Conservation (phyloP, 2,113 vertebrate species). For the Eupsittula cactorum region DNA sequence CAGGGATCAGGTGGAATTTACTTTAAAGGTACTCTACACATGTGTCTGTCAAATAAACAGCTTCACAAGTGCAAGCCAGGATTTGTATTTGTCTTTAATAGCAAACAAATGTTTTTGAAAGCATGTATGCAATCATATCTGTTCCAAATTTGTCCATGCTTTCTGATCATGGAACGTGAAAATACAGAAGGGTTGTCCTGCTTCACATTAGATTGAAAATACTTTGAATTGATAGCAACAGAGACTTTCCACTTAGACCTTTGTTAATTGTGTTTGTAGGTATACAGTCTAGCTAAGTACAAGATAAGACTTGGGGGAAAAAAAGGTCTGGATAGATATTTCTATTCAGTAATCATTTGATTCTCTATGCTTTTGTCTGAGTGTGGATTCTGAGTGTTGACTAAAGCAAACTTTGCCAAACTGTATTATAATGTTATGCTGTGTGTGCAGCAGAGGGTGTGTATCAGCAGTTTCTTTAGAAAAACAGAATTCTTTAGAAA, state of each 20-base stretch:
- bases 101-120: background rate
- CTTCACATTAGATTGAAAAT: background rate
- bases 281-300: accelerated
- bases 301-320: no score
- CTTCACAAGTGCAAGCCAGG: background rate
- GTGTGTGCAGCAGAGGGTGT: background rate
- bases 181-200: background rate
- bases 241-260: background rate
- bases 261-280: background rate
- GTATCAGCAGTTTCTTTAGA: background rate
- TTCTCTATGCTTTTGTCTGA: background rate
- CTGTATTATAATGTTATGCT: background rate
- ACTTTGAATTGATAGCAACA: background rate
- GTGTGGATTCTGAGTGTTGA: background rate
- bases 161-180: background rate
- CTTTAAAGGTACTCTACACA: background rate
- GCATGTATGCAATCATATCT: accelerated
- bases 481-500: background rate
- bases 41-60: background rate
- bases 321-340: background rate
- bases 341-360: background rate
- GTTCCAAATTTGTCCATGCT: accelerated
- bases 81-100: background rate
- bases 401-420: background rate
- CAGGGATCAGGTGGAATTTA: background rate